These are phyloP conservation scores for Zelostemma sp. DNA, from an alignment of 1,140 invertebrate species.

Conservation along the genomic window DNA sequence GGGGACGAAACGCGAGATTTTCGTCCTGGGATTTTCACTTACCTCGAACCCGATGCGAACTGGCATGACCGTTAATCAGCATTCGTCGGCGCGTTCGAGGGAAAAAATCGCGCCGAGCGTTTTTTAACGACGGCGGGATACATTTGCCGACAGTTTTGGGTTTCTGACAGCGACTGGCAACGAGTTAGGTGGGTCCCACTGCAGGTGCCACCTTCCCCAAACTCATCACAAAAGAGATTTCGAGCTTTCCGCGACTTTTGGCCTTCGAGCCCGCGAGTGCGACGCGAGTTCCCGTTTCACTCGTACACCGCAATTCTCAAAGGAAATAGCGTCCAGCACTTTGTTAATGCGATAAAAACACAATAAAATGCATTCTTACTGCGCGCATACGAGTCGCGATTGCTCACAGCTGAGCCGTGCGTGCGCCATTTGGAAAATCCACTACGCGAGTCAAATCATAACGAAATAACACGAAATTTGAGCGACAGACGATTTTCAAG, in stretches of 20 bases:
- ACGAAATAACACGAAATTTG: constrained; percentile 19
- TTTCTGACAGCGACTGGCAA: constrained; percentile 36
- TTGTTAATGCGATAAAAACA: constrained; percentile 51
- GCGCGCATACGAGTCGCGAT: constrained; percentile 40
- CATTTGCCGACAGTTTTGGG: constrained; percentile 29
- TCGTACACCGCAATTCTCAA: constrained; percentile 43
- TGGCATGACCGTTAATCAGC: constrained; percentile 3
- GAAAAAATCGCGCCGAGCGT: constrained; percentile 8
- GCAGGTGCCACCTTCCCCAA: constrained; percentile 47
- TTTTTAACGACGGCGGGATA: background rate
- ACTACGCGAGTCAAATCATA: constrained; percentile 51
- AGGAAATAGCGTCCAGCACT: constrained; percentile 46
- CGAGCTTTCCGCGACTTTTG: constrained; percentile 7
- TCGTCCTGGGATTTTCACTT: too few relatives aligned
- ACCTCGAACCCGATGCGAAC: background rate
- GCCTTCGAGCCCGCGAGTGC: constrained; percentile 14
- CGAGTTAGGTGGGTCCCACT: constrained; percentile 52
- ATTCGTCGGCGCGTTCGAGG: constrained; percentile 10
- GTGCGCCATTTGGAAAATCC: constrained; percentile 60
- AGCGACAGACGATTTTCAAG: background rate
- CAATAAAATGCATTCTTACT: constrained; percentile 53
- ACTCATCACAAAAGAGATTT: constrained; percentile 14
- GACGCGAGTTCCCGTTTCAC: constrained; percentile 26
- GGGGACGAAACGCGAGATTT: too few relatives aligned
- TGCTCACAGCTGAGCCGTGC: constrained; percentile 61